Evolutionary conservation across 2,797 vertebrate species (phyloP).

Genomic region (Percopsis omiscomaycus): DNA sequence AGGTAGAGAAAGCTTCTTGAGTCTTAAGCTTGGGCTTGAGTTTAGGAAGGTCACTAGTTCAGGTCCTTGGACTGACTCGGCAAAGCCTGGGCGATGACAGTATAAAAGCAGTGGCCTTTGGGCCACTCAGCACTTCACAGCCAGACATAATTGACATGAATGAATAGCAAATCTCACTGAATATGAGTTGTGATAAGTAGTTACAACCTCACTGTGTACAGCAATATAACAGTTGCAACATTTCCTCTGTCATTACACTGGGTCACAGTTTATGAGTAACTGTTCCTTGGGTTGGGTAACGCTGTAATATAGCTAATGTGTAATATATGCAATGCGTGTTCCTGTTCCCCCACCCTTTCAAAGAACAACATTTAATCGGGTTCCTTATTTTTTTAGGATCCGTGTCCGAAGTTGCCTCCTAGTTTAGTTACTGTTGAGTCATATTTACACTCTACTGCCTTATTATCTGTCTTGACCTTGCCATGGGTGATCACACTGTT

Average conservation of each 20-base stretch:
- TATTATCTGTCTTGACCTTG: constrained; percentile 37
- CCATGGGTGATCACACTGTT: neutral
- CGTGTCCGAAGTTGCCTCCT: constrained; percentile 26
- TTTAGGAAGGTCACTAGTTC: constrained; percentile 11
- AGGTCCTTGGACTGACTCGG: constrained; percentile 1
- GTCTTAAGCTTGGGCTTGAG: neutral
- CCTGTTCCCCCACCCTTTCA: neutral
- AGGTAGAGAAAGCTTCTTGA: no score
- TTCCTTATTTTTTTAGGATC: constrained; percentile 28
- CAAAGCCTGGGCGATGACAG: neutral
- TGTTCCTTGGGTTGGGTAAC: no score
- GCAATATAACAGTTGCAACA: no score
- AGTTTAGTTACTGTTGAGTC: constrained; percentile 20
- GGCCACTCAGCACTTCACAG: no score
- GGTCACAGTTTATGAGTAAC: no score
- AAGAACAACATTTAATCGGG: constrained; percentile 19
- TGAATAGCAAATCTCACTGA: no score
- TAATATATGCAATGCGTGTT: no score
- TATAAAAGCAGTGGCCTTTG: neutral
- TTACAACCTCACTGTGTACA: no score
- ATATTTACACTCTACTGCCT: constrained; percentile 42
- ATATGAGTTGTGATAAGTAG: no score
- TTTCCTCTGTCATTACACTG: no score
- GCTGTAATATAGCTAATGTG: no score
- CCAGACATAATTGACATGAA: no score